Evolutionary conservation across 2,888 invertebrate species (phyloP).

Genomic region (Melanostoma mellinum): DNA sequence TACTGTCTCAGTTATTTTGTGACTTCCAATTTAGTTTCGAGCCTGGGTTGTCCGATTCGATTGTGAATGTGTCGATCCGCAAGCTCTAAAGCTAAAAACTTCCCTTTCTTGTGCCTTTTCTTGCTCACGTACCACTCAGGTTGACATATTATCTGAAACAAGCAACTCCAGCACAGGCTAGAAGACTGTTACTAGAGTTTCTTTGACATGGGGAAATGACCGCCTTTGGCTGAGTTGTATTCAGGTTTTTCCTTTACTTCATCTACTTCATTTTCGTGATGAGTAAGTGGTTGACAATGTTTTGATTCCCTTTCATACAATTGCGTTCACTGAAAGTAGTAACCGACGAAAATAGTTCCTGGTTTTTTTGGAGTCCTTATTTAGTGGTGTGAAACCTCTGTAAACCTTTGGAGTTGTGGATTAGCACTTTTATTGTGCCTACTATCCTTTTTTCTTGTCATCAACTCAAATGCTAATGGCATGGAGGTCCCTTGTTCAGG

Average conservation of each 20-base stretch:
- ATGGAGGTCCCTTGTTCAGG: constrained; percentile 12
- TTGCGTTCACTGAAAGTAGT: constrained; percentile 1
- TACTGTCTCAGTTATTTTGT: neutral
- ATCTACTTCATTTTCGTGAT: constrained; percentile 42
- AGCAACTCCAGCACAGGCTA: constrained; percentile 21
- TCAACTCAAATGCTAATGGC: constrained; percentile 37
- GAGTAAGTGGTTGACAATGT: constrained; percentile 22
- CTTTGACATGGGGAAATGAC: constrained; percentile 27
- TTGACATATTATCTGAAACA: constrained; percentile 11
- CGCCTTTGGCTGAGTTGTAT: constrained; percentile 12
- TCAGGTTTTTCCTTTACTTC: constrained; percentile 17
- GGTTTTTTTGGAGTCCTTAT: constrained; percentile 11
- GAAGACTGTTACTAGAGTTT: constrained; percentile 35
- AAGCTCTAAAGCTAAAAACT: neutral
- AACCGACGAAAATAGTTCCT: constrained; percentile 16
- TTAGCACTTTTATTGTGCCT: constrained; percentile 27
- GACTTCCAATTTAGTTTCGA: constrained; percentile 4
- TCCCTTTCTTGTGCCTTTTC: constrained; percentile 2
- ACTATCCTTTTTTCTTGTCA: constrained; percentile 28
- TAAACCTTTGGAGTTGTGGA: constrained; percentile 21
- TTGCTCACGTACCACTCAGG: constrained; percentile 11
- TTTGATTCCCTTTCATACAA: constrained; percentile 22
- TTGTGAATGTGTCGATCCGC: neutral
- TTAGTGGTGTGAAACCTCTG: constrained; percentile 7
- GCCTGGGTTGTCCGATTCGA: neutral